Evolutionary conservation across 2,113 vertebrate species (phyloP).

Genomic region (Callipepla californica): DNA sequence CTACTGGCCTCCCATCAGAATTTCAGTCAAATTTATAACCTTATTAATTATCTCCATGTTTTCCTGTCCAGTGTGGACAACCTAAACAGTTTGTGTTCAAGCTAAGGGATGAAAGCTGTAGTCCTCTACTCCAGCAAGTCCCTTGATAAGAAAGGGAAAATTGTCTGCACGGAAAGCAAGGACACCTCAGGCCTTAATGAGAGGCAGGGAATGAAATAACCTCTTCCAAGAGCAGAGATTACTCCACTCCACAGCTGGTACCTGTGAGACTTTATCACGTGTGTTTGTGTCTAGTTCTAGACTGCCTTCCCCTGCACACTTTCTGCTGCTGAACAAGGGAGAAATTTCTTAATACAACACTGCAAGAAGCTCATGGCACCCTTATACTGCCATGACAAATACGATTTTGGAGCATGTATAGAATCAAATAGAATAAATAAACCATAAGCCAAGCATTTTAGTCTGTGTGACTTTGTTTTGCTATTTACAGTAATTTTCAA

Average conservation of each 20-base stretch:
- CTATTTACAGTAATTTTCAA: neutral
- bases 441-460: neutral
- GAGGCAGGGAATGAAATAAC: neutral
- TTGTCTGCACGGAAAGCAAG: neutral
- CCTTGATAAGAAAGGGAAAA: neutral
- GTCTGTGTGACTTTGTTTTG: neutral
- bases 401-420: neutral
- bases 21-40: neutral
- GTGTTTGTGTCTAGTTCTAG: neutral
- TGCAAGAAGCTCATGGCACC: neutral
- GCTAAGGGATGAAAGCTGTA: neutral
- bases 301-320: neutral
- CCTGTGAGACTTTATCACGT: neutral
- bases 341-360: neutral
- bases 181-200: neutral
- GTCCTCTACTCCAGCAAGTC: neutral
- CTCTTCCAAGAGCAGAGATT: neutral
- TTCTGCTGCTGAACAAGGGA: neutral
- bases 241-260: neutral
- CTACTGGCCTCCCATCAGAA: neutral
- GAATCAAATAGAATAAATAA: conserved; percentile 1
- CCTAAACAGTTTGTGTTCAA: neutral
- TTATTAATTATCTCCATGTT: neutral
- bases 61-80: neutral
- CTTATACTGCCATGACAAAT: neutral